Conservation (phyloP, 2,888 invertebrate species). For the Mallateleia sp. region DNA sequence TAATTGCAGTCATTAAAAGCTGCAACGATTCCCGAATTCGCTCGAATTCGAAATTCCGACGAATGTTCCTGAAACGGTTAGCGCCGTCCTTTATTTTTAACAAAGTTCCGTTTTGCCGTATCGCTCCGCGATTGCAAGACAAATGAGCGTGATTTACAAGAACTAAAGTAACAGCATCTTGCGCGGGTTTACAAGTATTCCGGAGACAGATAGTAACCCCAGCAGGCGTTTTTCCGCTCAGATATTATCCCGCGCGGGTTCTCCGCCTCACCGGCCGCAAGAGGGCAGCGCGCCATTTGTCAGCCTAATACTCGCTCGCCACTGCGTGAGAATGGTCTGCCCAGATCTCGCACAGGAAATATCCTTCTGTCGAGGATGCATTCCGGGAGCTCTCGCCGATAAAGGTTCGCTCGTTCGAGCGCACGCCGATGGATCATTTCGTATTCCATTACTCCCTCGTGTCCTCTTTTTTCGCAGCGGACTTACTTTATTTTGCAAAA, state of each 20-base stretch:
- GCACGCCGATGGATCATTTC: conserved; percentile 35
- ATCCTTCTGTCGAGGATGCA: conserved; percentile 44
- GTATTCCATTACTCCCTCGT: conserved; percentile 42
- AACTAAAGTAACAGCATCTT: conserved; percentile 66
- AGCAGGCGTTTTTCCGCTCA: conserved; percentile 65
- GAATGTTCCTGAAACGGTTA: no score
- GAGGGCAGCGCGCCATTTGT: conserved; percentile 64
- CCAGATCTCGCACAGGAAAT: conserved; percentile 58
- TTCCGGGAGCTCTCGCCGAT: conserved; percentile 27
- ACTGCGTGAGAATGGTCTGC: conserved; percentile 53
- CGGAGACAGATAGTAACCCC: conserved; percentile 69
- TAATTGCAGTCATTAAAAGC: no score
- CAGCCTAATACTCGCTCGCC: conserved; percentile 57
- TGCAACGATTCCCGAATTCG: no score
- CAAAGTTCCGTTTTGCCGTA: conserved; percentile 20
- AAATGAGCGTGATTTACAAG: conserved; percentile 59
- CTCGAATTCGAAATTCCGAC: no score
- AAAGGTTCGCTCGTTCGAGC: conserved; percentile 16
- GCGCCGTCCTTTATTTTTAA: background rate
- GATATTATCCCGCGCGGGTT: conserved; percentile 54
- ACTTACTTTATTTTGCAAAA: conserved; percentile 29
- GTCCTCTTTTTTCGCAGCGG: background rate
- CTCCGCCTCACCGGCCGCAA: conserved; percentile 43
- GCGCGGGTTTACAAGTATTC: conserved; percentile 66
- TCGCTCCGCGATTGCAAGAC: conserved; percentile 40